These are phyloP conservation scores for Stomatorhinus walkeri DNA, from an alignment of 2,797 vertebrate genomes.

Conservation along the genomic window DNA sequence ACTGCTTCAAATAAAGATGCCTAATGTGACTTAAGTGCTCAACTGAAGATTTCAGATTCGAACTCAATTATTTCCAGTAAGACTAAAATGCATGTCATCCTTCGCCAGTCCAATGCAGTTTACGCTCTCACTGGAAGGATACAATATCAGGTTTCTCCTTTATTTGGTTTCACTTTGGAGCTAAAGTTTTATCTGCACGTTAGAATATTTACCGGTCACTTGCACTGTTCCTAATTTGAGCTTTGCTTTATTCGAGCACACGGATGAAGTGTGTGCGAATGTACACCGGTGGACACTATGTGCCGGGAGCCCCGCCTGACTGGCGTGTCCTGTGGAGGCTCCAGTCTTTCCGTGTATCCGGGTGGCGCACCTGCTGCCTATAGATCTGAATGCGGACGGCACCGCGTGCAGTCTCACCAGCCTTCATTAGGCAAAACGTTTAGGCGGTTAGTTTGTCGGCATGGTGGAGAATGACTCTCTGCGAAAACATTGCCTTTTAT, in stretches of 20 bases:
- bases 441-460: slow-evolving; percentile 63
- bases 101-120: background rate
- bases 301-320: background rate
- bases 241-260: background rate
- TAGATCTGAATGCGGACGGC: background rate
- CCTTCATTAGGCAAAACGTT: slow-evolving; percentile 26
- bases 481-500: slow-evolving; percentile 69
- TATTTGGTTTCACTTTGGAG: background rate
- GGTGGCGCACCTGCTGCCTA: background rate
- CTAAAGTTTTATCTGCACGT: background rate
- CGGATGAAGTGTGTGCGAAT: background rate
- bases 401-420: background rate
- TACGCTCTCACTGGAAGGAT: background rate
- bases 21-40: background rate
- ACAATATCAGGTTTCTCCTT: background rate
- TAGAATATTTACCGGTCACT: background rate
- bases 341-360: background rate
- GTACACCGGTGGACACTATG: no score
- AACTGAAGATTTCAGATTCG: background rate
- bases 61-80: background rate
- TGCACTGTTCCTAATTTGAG: background rate
- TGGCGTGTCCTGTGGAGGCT: background rate
- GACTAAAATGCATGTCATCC: background rate
- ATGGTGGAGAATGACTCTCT: slow-evolving; percentile 42
- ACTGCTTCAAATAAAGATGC: background rate